These are phyloP conservation scores for Margarornis squamiger DNA, from an alignment of 2,797 vertebrate genomes.

Conservation along the genomic window DNA sequence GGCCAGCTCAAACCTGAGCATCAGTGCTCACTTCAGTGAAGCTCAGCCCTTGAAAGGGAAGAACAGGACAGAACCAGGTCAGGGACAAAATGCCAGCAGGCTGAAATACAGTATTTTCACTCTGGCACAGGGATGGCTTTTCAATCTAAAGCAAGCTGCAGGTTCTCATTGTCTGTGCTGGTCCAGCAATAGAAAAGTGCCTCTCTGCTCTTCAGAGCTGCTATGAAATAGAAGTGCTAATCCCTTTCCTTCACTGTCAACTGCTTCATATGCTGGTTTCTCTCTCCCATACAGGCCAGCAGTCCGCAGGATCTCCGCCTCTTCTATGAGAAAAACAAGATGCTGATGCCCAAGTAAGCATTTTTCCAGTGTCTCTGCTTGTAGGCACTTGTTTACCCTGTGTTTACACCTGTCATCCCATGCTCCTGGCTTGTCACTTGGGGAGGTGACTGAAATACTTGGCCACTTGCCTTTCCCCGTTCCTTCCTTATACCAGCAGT, in stretches of 20 bases:
- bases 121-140: not conserved
- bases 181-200: not conserved
- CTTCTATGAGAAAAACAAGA: slow-evolving; percentile 95
- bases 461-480: not conserved
- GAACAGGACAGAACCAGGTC: not conserved
- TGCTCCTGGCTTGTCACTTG: slow-evolving; percentile 9
- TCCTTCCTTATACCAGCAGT: not conserved
- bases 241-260: not conserved
- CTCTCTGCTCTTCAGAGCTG: not conserved
- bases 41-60: not conserved
- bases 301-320: slow-evolving; percentile 95
- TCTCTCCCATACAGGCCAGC: slow-evolving; percentile 82
- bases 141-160: not conserved
- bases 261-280: not conserved
- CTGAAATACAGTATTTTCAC: not conserved
- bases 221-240: slow-evolving; percentile 15
- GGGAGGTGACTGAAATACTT: slow-evolving; percentile 25
- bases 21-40: not conserved
- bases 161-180: not conserved
- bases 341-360: slow-evolving; percentile 89
- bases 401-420: slow-evolving; percentile 4
- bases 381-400: not conserved
- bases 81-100: not conserved
- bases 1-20: slow-evolving; percentile 14
- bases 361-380: not conserved